Evolutionary conservation across 2,888 invertebrate genomes (phyloP).

Genomic region (Asteroscopus sphinx): DNA sequence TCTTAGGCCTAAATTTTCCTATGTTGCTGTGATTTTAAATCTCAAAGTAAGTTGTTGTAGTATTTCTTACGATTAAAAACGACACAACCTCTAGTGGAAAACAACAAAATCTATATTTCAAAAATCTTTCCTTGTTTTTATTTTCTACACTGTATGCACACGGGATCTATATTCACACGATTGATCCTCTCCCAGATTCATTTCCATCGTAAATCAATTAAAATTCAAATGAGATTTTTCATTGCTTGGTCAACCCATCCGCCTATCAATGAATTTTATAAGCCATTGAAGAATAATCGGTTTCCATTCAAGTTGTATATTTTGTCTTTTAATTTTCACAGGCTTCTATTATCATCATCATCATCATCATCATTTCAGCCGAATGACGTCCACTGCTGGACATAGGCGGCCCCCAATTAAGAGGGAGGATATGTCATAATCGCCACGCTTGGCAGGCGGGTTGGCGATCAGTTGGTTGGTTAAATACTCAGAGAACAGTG

Average conservation of each 20-base stretch:
- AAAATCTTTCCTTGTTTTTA: slow-evolving; percentile 7
- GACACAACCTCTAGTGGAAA: neutral
- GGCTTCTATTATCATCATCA: too few species aligned
- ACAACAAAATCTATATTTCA: neutral
- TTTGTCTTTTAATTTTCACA: slow-evolving; percentile 7
- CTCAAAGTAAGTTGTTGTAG: too few species aligned
- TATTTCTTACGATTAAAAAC: too few species aligned
- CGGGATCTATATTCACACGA: slow-evolving; percentile 27
- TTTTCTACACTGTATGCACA: slow-evolving; percentile 12
- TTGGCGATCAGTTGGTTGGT: too few species aligned
- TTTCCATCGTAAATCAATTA: slow-evolving; percentile 69
- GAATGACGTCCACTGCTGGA: too few species aligned
- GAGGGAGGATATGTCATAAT: too few species aligned
- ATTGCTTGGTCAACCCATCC: slow-evolving; percentile 50
- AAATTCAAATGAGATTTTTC: slow-evolving; percentile 70
- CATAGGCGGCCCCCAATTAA: too few species aligned
- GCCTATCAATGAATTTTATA: slow-evolving; percentile 55
- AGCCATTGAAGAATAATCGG: slow-evolving; percentile 32
- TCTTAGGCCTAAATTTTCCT: too few species aligned
- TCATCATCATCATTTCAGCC: too few species aligned
- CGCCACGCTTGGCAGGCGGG: too few species aligned
- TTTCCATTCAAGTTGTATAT: slow-evolving; percentile 15
- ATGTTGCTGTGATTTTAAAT: too few species aligned
- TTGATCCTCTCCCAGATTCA: slow-evolving; percentile 45
- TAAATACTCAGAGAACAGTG: too few species aligned